These are phyloP conservation scores for Drosophila neocordata DNA, from an alignment of 1,140 invertebrate genomes.

Conservation along the genomic window DNA sequence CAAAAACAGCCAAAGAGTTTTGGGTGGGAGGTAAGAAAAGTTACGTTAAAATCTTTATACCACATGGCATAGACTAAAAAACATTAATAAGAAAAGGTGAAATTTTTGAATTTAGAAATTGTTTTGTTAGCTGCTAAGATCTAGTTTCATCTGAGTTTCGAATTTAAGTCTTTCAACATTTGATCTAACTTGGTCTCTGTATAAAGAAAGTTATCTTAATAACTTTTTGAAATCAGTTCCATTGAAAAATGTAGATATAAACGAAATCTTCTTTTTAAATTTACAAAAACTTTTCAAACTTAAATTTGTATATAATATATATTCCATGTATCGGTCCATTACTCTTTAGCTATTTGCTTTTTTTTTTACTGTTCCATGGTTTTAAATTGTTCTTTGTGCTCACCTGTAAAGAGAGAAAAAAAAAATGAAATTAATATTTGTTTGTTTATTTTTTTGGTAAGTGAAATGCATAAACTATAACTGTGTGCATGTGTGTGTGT, in stretches of 20 bases:
- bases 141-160: neutral
- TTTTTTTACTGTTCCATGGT: too few species aligned
- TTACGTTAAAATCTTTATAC: neutral
- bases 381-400: constrained; percentile 4
- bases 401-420: constrained; percentile 18
- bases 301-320: neutral
- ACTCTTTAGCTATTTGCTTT: neutral
- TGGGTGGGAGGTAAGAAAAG: constrained; percentile 4
- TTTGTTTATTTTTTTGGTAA: neutral
- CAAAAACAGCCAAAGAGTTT: constrained; percentile 52
- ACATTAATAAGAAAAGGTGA: neutral
- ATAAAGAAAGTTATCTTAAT: too few species aligned
- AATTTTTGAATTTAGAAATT: neutral
- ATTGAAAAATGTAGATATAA: too few species aligned
- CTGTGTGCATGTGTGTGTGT: neutral
- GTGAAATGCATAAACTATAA: neutral
- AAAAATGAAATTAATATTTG: constrained; percentile 29
- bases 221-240: too few species aligned
- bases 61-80: neutral
- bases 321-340: neutral
- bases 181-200: too few species aligned
- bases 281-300: neutral
- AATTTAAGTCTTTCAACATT: too few species aligned
- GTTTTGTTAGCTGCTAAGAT: neutral
- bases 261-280: too few species aligned